Conservation (phyloP, 2,797 vertebrate genomes). For the Microcaecilia unicolor region DNA sequence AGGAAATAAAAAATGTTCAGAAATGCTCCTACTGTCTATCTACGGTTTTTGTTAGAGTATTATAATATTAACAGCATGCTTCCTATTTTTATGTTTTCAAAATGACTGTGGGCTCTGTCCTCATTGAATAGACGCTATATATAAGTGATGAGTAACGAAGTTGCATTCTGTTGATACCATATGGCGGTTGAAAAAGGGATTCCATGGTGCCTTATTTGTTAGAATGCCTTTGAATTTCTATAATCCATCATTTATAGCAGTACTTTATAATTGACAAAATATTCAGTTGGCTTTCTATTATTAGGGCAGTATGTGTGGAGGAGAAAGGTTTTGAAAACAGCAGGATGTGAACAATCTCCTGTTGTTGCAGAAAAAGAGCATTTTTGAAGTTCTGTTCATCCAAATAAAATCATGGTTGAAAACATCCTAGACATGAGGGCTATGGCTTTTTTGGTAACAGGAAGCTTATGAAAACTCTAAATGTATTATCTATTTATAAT, state of each 20-base stretch:
- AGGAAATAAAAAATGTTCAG: background rate
- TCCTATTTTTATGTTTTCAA: background rate
- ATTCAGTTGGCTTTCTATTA: conserved; percentile 58
- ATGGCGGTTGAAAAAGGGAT: conserved; percentile 54
- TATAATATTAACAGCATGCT: background rate
- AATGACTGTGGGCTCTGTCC: conserved; percentile 13
- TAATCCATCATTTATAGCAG: conserved; percentile 59
- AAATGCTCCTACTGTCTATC: background rate
- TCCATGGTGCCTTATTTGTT: conserved; percentile 51
- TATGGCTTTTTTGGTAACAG: too few relatives aligned
- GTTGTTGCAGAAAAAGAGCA: conserved; percentile 51
- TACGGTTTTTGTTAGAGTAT: too few relatives aligned
- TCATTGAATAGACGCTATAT: conserved; percentile 39
- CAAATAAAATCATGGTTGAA: conserved; percentile 54
- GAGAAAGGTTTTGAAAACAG: conserved; percentile 58
- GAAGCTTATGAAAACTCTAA: too few relatives aligned
- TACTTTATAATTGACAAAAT: conserved; percentile 55
- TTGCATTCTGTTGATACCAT: conserved; percentile 61
- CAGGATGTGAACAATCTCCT: conserved; percentile 54
- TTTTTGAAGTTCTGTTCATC: conserved; percentile 61
- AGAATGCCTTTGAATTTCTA: conserved; percentile 50
- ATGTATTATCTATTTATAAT: too few relatives aligned
- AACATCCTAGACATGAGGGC: too few relatives aligned
- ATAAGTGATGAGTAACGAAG: conserved; percentile 54
- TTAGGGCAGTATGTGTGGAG: conserved; percentile 33